phyloP scores from a whole-genome alignment of 2,113 vertebrate species.

The Ivindomyrus marchei region DNA sequence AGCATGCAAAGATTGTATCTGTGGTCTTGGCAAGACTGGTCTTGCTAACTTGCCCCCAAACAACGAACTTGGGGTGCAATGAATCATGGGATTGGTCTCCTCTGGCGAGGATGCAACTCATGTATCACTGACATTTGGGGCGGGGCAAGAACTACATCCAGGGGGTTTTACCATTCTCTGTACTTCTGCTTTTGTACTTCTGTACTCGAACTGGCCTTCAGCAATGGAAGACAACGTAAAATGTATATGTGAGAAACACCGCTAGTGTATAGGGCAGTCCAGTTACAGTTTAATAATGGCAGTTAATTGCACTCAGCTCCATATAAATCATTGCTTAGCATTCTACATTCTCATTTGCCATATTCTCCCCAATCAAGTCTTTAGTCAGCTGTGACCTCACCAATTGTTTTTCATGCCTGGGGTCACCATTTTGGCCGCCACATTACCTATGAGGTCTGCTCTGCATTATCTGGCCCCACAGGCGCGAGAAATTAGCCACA shows the following conservation, averaged over 20 bases:
- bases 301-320: background rate
- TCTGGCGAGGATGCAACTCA: background rate
- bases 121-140: background rate
- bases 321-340: background rate
- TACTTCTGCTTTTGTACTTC: background rate
- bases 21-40: background rate
- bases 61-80: background rate
- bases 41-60: background rate
- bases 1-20: background rate
- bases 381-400: background rate
- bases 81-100: background rate
- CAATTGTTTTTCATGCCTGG: background rate
- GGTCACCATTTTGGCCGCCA: background rate
- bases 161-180: background rate
- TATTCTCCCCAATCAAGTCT: background rate
- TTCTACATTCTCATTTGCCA: background rate
- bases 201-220: background rate
- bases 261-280: background rate
- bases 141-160: background rate
- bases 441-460: background rate
- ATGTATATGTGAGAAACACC: background rate
- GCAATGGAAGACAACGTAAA: background rate
- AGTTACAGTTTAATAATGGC: background rate
- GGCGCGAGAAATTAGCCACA: conserved; percentile 7
- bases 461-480: background rate